phyloP scores from a whole-genome alignment of 2,888 invertebrate genomes.

The Teleogryllus oceanicus region DNA sequence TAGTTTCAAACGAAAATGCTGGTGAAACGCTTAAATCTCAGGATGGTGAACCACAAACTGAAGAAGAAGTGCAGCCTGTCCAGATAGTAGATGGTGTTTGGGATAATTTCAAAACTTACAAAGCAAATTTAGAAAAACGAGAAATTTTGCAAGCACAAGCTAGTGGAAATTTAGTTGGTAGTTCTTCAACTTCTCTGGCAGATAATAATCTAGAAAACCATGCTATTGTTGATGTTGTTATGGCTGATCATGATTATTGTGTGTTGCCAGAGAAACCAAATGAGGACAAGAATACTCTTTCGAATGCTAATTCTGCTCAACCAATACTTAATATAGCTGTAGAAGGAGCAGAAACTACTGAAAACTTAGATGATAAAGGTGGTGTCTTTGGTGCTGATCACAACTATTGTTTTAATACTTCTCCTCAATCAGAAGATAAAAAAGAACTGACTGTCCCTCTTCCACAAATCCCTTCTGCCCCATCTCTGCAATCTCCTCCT shows the following conservation, averaged over 20 bases:
- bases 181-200: neutral
- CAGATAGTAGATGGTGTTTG: constrained; percentile 67
- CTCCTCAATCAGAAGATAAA: constrained; percentile 21
- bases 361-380: neutral
- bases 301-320: neutral
- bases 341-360: neutral
- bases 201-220: neutral
- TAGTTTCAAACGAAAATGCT: constrained; percentile 22
- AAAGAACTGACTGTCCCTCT: constrained; percentile 23
- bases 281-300: neutral
- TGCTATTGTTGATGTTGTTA: constrained; percentile 43
- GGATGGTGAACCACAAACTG: constrained; percentile 38
- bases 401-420: constrained; percentile 45
- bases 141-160: constrained; percentile 38
- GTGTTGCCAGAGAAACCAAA: constrained; percentile 41
- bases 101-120: constrained; percentile 73
- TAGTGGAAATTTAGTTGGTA: constrained; percentile 12
- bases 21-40: neutral
- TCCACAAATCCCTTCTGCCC: neutral
- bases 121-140: constrained; percentile 63
- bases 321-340: constrained; percentile 40
- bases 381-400: constrained; percentile 44
- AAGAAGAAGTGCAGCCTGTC: constrained; percentile 50
- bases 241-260: constrained; percentile 73
- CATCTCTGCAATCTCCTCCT: neutral